Conservation (phyloP, 2,797 vertebrate species). For the Eulemur mongoz region DNA sequence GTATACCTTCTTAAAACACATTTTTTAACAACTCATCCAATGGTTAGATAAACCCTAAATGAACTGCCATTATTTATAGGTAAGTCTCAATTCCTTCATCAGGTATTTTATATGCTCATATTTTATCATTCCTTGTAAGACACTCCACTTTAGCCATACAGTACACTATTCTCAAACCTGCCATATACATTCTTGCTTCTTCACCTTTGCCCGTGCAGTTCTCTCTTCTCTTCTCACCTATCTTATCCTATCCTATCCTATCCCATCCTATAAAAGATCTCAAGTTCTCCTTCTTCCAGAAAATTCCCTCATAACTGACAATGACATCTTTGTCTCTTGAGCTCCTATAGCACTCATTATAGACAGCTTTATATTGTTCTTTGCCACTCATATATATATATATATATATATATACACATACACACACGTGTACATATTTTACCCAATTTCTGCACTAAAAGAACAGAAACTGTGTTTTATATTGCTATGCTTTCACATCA, state of each 20-base stretch:
- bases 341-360: neutral
- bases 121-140: neutral
- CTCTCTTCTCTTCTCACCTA: neutral
- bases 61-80: neutral
- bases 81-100: neutral
- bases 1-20: neutral
- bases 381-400: neutral
- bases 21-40: neutral
- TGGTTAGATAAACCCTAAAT: neutral
- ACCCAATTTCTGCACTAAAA: neutral
- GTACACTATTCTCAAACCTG: neutral
- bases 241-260: too few species aligned
- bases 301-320: neutral
- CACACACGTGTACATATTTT: neutral
- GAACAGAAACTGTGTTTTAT: neutral
- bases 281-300: neutral
- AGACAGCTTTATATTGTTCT: neutral
- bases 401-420: neutral
- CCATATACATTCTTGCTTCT: neutral
- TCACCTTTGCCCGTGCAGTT: neutral
- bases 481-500: neutral
- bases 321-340: neutral
- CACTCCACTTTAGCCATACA: neutral
- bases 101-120: neutral
- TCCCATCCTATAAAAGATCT: neutral